Evolutionary conservation across 2,113 vertebrate genomes (phyloP), one percentile per base, ranked within the genome.

Genomic region (Arothron firmamentum): DNA sequence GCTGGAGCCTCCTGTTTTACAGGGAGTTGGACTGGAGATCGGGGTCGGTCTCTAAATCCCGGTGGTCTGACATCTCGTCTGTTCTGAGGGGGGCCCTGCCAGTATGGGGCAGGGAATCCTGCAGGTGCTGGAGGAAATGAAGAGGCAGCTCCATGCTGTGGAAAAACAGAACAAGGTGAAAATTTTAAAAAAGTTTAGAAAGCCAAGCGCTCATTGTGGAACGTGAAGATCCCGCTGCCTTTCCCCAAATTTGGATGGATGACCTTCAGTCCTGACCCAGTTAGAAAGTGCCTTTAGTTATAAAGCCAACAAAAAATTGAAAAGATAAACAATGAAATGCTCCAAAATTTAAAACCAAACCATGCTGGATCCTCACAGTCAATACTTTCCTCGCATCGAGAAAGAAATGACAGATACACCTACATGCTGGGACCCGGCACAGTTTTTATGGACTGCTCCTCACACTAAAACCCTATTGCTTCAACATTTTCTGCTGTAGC

Each of bases 61-160:
- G 97, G 92, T 4, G 94, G 93, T 43, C 97, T 93, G 79, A 94
- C 85, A 72, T 99, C 97, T 78, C 96, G 93, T 86, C 96, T 92
- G 75, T 93, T 96, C 71, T 96, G 95, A 83, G 94, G 92, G 59
- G 96, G 95, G 70, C 95, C 95, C 87, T 95, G 95, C 96, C 96
- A 99, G 87, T 95, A 99, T 60, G 94, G 94, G 72, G 94, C 88
- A 67, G 93, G 95, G 92, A 98, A 97, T 73, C 92, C 92, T 72
- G 94, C 70, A 74, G 94, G 90, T 56, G 96, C 90, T 51, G 95
- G 96, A 67, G 93, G 91, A 78, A 94, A 98, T 79, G 93, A 91
- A 62, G 94, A 92, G 77, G 94, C 94, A 72, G 95, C 94, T 82
- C 97, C 97, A 88, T 98, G 97, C 97, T 98, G 78, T 38, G 42